These are phyloP conservation scores for Castor canadensis DNA, from an alignment of 2,113 vertebrate species.

Conservation along the genomic window DNA sequence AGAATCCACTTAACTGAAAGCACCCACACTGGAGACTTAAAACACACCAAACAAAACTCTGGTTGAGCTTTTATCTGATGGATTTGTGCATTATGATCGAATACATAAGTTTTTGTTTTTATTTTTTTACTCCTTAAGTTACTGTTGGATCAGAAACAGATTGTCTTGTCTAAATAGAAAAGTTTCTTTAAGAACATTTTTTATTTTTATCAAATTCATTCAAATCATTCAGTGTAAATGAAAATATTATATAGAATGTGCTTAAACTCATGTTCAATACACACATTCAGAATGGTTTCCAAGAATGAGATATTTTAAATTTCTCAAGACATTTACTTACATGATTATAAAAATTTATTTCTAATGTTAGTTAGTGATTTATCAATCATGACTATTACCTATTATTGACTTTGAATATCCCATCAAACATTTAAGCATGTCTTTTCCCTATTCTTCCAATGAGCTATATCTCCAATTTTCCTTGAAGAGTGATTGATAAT, in stretches of 20 bases:
- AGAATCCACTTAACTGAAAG: neutral
- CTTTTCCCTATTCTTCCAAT: neutral
- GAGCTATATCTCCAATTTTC: neutral
- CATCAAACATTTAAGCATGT: neutral
- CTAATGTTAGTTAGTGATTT: neutral
- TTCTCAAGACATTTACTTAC: neutral
- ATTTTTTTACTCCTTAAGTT: neutral
- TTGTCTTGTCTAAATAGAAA: neutral
- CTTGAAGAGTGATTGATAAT: neutral
- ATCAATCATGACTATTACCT: neutral
- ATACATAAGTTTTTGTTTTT: neutral
- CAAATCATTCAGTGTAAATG: neutral
- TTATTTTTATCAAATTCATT: neutral
- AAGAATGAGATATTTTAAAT: neutral
- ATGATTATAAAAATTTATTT: neutral
- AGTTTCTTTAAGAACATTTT: neutral
- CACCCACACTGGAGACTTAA: neutral
- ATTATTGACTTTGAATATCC: neutral
- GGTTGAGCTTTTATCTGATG: neutral
- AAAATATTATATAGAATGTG: neutral
- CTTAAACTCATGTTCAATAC: neutral
- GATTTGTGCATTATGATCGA: neutral
- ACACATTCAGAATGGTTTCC: neutral
- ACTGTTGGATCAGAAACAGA: neutral
- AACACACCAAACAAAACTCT: neutral